Evolutionary conservation across 2,113 vertebrate genomes (phyloP).

Genomic region (Gobius niger): DNA sequence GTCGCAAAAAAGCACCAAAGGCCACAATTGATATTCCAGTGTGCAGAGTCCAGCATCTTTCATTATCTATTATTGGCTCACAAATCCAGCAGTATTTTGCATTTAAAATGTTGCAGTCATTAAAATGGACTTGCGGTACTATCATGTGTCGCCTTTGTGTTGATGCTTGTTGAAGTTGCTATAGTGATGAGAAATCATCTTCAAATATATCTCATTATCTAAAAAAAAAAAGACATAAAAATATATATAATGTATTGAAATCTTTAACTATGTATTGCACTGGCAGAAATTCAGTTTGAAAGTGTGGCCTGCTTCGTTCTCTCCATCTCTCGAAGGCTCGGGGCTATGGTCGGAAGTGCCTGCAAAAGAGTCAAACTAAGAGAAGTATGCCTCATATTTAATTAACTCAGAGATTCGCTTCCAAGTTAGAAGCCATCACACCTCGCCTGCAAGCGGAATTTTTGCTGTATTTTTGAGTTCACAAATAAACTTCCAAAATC

Average conservation of each 20-base stretch:
- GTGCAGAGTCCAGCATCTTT: not conserved
- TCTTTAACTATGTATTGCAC: conserved; percentile 3
- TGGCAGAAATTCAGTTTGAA: conserved; percentile 3
- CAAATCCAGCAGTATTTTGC: not conserved
- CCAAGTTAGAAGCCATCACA: not conserved
- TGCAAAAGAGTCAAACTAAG: not conserved
- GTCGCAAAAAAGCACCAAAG: conserved; percentile 2
- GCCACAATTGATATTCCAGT: not conserved
- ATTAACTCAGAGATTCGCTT: not conserved
- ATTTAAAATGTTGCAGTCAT: not conserved
- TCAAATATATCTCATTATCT: conserved; percentile 3
- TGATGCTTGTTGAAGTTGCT: not conserved
- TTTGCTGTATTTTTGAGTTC: too few relatives aligned
- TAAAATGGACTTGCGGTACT: not conserved
- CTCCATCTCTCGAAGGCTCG: not conserved
- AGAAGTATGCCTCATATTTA: conserved; percentile 6
- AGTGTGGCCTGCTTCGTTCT: not conserved
- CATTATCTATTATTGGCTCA: not conserved
- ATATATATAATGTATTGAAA: too few relatives aligned
- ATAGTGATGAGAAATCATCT: not conserved
- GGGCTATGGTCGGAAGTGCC: not conserved
- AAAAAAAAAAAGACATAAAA: not conserved
- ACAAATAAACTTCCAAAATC: too few relatives aligned
- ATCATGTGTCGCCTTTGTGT: not conserved
- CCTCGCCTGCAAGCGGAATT: not conserved